Conservation (phyloP, 1,140 invertebrate genomes). For the Drosophila sproati region DNA sequence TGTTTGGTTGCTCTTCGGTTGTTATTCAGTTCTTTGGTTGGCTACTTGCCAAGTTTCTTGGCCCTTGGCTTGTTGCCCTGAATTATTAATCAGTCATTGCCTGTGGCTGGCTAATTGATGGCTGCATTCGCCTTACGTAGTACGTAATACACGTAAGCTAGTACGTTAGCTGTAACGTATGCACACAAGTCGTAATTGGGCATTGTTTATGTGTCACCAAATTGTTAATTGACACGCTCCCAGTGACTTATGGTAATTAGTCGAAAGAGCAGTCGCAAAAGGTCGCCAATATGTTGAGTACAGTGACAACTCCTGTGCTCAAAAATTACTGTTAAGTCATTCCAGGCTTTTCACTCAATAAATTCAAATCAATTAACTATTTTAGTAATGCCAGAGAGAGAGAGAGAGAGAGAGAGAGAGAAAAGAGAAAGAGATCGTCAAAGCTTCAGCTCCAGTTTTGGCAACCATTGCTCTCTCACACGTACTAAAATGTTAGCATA, state of each 20-base stretch:
- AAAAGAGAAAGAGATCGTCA: too few relatives aligned
- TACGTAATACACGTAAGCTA: not conserved
- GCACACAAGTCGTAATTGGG: conserved; percentile 23
- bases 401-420: too few relatives aligned
- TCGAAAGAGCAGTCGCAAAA: not conserved
- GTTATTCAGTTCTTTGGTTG: conserved; percentile 3
- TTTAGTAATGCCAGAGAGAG: too few relatives aligned
- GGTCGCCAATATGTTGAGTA: too few relatives aligned
- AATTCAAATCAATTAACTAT: too few relatives aligned
- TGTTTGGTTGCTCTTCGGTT: not conserved
- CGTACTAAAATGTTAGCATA: too few relatives aligned
- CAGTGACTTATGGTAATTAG: conserved; percentile 31
- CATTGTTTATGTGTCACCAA: conserved; percentile 38
- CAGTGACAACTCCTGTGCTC: too few relatives aligned
- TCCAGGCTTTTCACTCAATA: too few relatives aligned
- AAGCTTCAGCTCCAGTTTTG: too few relatives aligned
- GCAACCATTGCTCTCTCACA: too few relatives aligned
- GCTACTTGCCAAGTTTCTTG: conserved; percentile 5
- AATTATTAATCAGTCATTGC: conserved; percentile 71
- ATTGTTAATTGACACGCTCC: conserved; percentile 18
- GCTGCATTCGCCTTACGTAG: not conserved
- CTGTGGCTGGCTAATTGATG: conserved; percentile 42
- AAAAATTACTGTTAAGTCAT: too few relatives aligned
- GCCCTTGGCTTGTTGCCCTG: conserved; percentile 43
- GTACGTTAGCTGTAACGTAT: too few relatives aligned